Base-by-base conservation (phyloP, 2,888 invertebrate genomes). In the Pristionchus arcanus region DNA sequence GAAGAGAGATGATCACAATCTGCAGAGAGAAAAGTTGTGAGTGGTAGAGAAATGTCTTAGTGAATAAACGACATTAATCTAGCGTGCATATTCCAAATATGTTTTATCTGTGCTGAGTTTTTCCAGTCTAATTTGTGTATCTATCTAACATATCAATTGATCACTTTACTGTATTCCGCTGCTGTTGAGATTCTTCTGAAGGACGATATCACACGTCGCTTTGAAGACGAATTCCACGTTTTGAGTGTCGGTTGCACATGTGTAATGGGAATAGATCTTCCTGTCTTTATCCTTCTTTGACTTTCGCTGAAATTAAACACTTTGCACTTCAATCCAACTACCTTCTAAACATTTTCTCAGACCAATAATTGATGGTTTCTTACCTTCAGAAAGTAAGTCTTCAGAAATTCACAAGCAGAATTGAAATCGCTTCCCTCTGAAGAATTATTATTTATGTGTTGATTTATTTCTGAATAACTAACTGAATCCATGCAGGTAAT, bases 161-260 rank as follows among this genome's bases (percentile, higher is more conserved):
- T 68, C 74, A 55, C 74, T 53, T 74, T 88, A 88, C 87, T 88
- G 87, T 74, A 88, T 88, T 71, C 87, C 87, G 34, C 63, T 74
- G 63, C 21, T 31, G 34, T 88, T 88, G 15, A 88, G 74, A 88
- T 90, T 90, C 87, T 91, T 91, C 63, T 91, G 90, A 31, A 92
- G 90, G 28, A 92, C 91, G 89, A 92, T 91, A 71, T 91, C 91
- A 77, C 92, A 92, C 63, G 91, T 90, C 42, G 90, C 53, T 11
- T 66, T 89, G 77, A 92, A 92, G 21, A 91, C 91, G 87, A 81
- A 90, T 31, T 92, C 91, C 53, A 91, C 90, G 77, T 91, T 91
- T 19, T 81, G 74, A n/a, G 90, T 90, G 81, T 90, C 89, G 21
- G 90, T 91, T 13, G 92, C 92, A 49, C 89, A 71, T 28, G 90